Evolutionary conservation across 2,797 vertebrate species (phyloP), one percentile per base, ranked within the genome.

Genomic region (Tapirus indicus): DNA sequence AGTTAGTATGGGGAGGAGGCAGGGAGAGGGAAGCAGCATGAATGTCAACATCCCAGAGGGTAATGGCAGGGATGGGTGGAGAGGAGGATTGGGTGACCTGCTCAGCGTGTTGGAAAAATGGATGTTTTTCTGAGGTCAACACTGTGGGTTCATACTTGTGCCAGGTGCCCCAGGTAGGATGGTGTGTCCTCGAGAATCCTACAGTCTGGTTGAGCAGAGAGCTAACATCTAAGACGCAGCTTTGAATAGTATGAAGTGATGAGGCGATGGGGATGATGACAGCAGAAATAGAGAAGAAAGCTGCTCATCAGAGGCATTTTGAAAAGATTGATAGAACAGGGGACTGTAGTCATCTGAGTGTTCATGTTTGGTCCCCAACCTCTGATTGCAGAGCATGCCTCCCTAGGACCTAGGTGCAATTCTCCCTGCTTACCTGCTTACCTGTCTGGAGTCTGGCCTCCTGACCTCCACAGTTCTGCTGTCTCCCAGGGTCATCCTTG

Each of bases 141-240:
- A 0, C 17, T 41, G 1, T 0, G 7, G 23, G 60, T 60, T 23
- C 84, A 23, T 27, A 38, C 29, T 7, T 56, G 69, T 20, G 47
- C 52, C 20, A 0, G 54, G 27, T 6, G 16, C 60, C 64, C 68
- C 69, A 0, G 35, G 4, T 0, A 0, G 27, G 68, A 7, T 0
- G 3, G 35, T 7, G 11, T 25, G 8, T 12, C 75, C 88, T 86
- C 62, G 29, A 82, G 95, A 83, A 72, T 35, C 44, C 71, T 32
- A 0, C 27, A 7, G 56, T 7, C 66, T 0, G 49, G 20, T 2
- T 49, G 35, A 80, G 35, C 62, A 60, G 60, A 38, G 62, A 11
- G 0, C 58, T 13, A 0, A 6, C 75, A 4, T 14, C 56, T 29
- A 3, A 11, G 79, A 27, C 1, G 0, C 38, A 27, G 90, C 62